Evolutionary conservation across 2,797 vertebrate genomes (phyloP).

Genomic region (Pipistrellus nathusii): DNA sequence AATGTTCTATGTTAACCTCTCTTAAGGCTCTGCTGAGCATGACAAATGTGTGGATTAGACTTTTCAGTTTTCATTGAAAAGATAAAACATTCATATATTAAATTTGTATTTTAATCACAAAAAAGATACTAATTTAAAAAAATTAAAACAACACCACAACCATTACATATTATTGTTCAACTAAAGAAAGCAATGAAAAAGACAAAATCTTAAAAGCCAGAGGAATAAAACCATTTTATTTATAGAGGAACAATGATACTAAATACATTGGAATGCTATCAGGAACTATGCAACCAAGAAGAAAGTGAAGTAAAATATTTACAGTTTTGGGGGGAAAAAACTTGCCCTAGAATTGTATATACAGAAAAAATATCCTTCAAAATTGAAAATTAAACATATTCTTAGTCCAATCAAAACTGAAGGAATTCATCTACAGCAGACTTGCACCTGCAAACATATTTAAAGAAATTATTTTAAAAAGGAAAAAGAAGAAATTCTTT

Average conservation of each 20-base stretch:
- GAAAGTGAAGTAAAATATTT: background rate
- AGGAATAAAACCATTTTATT: background rate
- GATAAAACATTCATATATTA: constrained; percentile 74
- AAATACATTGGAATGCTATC: background rate
- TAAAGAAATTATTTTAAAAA: background rate
- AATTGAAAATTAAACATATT: constrained; percentile 6
- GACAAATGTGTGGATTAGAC: constrained; percentile 53
- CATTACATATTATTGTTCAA: background rate
- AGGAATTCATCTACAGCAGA: background rate
- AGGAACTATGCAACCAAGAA: background rate
- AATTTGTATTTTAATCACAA: constrained; percentile 66
- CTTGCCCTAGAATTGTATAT: background rate
- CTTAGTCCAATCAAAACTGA: background rate
- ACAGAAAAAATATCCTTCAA: background rate
- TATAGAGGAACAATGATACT: background rate
- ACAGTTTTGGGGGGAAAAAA: background rate
- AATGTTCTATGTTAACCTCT: constrained; percentile 43
- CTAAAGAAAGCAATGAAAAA: background rate
- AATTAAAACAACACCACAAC: background rate
- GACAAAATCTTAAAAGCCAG: background rate
- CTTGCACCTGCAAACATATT: background rate
- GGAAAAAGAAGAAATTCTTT: background rate
- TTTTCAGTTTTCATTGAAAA: constrained; percentile 53
- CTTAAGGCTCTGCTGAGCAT: constrained; percentile 57
- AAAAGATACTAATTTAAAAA: no score